Base-by-base conservation (phyloP, 1,140 invertebrate species). In the Cheumatopsyche charites region DNA sequence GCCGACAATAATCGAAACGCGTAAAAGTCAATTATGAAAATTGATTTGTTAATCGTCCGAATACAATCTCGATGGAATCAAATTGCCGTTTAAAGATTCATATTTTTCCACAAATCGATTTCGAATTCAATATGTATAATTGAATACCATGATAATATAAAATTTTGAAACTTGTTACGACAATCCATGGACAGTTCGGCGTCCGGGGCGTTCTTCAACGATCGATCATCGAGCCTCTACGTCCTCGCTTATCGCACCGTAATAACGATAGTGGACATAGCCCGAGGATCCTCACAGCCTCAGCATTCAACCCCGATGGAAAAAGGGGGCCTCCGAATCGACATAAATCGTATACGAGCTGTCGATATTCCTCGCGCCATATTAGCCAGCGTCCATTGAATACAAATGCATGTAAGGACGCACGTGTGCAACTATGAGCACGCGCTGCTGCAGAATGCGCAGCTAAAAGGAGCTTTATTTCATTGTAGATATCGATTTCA, bases 321-420 rank as follows among this genome's bases (percentile, higher is more conserved):
- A 67, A 68, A 23, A 23, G 67, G 15, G 11, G 26, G 52, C 29
- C 41, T 52, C 55, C 15, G 26, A 21, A 26, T 5, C 5, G 19
- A 6, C 45, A 65, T 42, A 75, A 73, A 75, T 68, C 73, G 73
- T 62, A 67, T 62, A 21, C n/a, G n/a, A 36, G 45, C 63, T 73
- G 74, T 75, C 74, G 67, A 75, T 75, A 73, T 68, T 71, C 71
- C 71, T 73, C 71, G 74, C 74, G 74, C 74, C 74, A 71, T 75
- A 75, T 75, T 75, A 75, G 74, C 71, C 62, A 41, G 41, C 47
- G 74, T 43, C 47, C 74, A 73, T 73, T 75, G 74, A 75, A 75
- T 75, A 75, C 74, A 71, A 73, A 73, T 75, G 62, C 67, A 29
- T n/a, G n/a, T n/a, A n/a, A n/a, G n/a, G n/a, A 67, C 41, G 52